phyloP scores from a whole-genome alignment of 2,797 vertebrate species.

The Sternotherus odoratus region DNA sequence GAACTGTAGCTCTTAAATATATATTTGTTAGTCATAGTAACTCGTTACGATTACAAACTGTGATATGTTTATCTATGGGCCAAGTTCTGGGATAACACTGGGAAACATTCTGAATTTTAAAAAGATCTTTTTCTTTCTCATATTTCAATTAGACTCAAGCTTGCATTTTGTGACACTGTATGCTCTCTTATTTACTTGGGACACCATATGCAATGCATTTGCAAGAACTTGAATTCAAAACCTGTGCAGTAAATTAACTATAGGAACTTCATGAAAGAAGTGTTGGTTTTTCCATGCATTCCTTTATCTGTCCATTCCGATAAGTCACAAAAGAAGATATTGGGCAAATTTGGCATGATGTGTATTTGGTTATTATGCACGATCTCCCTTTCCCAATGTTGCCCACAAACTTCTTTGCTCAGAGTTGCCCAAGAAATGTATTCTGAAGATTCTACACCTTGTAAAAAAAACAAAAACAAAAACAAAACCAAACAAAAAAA shows the following conservation, averaged over 20 bases:
- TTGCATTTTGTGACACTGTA: not conserved
- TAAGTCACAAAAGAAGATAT: not conserved
- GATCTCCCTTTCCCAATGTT: not conserved
- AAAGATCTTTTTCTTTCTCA: too few species aligned
- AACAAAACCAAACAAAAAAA: too few species aligned
- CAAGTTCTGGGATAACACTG: not conserved
- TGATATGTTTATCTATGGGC: fast-evolving
- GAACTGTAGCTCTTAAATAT: not conserved
- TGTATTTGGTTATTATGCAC: not conserved
- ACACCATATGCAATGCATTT: fast-evolving
- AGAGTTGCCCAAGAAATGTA: not conserved
- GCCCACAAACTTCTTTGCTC: not conserved
- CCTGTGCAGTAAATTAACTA: not conserved
- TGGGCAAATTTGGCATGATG: not conserved
- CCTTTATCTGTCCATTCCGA: not conserved
- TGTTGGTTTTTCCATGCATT: not conserved
- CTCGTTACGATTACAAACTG: not conserved
- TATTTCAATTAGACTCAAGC: not conserved
- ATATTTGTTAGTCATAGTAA: not conserved
- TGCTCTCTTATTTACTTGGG: not conserved
- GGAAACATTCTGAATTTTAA: not conserved
- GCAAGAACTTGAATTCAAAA: not conserved
- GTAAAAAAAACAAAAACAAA: too few species aligned
- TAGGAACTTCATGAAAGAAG: not conserved
- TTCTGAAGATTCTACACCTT: not conserved